Percentiles rank a stretch among this genome's conserved stretches.
Conservation (phyloP, 2,113 vertebrate genomes). For the Pionites leucogaster region DNA sequence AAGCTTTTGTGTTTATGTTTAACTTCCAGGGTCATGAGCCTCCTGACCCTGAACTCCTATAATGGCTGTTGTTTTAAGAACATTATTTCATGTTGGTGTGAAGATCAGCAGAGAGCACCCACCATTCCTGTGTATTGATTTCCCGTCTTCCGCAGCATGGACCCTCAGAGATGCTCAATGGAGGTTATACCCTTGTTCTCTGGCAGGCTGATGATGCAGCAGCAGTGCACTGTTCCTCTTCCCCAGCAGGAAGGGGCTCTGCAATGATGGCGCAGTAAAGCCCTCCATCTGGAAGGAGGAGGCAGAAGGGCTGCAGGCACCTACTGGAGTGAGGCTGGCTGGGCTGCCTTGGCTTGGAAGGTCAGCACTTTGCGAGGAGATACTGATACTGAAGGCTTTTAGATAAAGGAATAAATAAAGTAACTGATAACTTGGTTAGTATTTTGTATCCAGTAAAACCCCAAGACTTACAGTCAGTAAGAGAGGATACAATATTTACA, state of each 20-base stretch:
- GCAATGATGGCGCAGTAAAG: not conserved
- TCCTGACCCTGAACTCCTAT: fast-evolving
- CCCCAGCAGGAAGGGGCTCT: not conserved
- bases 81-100: not conserved
- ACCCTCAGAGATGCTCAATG: not conserved
- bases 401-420: not conserved
- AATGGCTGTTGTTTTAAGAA: not conserved
- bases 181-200: not conserved
- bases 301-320: not conserved
- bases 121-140: not conserved
- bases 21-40: not conserved
- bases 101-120: not conserved
- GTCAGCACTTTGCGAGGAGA: not conserved
- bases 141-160: fast-evolving
- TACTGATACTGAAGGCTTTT: not conserved
- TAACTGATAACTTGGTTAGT: not conserved
- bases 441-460: not conserved
- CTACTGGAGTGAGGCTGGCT: not conserved
- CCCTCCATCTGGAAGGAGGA: not conserved
- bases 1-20: not conserved
- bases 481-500: not conserved
- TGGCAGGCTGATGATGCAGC: no score
- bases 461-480: not conserved
- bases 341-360: not conserved
- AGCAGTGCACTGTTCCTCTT: not conserved